Percentiles rank a stretch among this genome's conserved stretches.
Evolutionary conservation across 2,888 invertebrate species (phyloP).

Genomic region (Andrena flavipes): DNA sequence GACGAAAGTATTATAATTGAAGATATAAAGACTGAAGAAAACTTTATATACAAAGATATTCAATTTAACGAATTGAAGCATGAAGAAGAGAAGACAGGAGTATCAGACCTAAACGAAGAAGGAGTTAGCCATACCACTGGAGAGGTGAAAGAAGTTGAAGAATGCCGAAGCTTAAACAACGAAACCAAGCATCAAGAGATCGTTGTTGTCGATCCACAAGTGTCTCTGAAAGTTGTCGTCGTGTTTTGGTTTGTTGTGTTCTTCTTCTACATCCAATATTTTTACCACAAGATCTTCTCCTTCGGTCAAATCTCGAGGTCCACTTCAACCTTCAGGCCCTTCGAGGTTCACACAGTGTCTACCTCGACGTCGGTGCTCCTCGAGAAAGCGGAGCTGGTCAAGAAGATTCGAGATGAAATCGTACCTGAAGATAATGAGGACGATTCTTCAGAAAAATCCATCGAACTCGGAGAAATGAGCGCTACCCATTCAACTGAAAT

Average conservation of each 20-base stretch:
- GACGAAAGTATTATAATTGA: neutral
- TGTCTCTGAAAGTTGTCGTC: neutral
- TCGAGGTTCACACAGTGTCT: constrained; percentile 33
- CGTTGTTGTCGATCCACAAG: neutral
- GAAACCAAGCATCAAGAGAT: neutral
- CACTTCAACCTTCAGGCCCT: constrained; percentile 23
- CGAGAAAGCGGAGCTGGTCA: neutral
- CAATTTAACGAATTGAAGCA: neutral
- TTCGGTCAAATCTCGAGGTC: neutral
- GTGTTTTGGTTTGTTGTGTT: constrained; percentile 6
- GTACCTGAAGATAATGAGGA: neutral
- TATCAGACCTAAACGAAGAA: neutral
- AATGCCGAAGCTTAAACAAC: neutral
- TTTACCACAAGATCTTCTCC: neutral
- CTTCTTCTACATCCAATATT: constrained; percentile 22
- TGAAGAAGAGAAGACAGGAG: neutral
- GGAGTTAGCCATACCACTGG: neutral
- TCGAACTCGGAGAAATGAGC: neutral
- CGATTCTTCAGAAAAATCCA: neutral
- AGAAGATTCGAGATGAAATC: neutral
- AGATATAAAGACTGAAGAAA: neutral
- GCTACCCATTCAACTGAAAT: neutral
- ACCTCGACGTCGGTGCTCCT: constrained; percentile 34
- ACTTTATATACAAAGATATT: neutral
- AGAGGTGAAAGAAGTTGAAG: too few species aligned